These are phyloP conservation scores for Intellagama lesueurii DNA, from an alignment of 2,797 vertebrate species.

Conservation along the genomic window DNA sequence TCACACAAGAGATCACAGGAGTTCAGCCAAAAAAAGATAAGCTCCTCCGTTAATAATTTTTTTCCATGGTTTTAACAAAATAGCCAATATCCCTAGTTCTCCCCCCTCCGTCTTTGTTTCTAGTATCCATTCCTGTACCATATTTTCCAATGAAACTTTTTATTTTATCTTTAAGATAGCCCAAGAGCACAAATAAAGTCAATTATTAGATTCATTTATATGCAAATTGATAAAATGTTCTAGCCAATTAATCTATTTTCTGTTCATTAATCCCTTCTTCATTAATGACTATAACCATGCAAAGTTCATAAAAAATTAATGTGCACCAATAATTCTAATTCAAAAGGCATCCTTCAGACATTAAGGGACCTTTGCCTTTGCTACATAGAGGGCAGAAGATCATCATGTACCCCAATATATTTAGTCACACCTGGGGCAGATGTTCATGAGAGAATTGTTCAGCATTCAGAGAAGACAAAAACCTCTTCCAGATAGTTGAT, in stretches of 20 bases:
- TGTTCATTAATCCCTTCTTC: not conserved
- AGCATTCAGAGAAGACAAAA: not conserved
- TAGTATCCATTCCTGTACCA: not conserved
- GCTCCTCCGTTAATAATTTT: not conserved
- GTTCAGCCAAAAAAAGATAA: not conserved
- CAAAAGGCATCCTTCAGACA: not conserved
- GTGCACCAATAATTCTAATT: not conserved
- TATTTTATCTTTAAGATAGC: not conserved
- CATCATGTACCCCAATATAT: not conserved
- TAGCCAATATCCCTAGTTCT: not conserved
- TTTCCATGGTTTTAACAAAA: not conserved
- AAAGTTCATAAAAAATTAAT: not conserved
- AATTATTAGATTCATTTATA: slow-evolving; percentile 16
- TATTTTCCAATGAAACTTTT: not conserved
- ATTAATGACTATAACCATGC: not conserved
- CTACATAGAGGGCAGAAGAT: not conserved
- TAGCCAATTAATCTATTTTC: not conserved
- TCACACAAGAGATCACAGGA: not conserved
- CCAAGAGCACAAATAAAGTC: not conserved
- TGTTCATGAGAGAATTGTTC: too few relatives aligned
- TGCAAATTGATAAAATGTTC: slow-evolving; percentile 1
- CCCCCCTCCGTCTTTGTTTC: not conserved
- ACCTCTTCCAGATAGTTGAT: not conserved
- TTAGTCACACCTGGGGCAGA: too few relatives aligned
- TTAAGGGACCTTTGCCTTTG: not conserved